Evolutionary conservation across 2,797 vertebrate genomes (phyloP).

Genomic region (Remorina albescens): DNA sequence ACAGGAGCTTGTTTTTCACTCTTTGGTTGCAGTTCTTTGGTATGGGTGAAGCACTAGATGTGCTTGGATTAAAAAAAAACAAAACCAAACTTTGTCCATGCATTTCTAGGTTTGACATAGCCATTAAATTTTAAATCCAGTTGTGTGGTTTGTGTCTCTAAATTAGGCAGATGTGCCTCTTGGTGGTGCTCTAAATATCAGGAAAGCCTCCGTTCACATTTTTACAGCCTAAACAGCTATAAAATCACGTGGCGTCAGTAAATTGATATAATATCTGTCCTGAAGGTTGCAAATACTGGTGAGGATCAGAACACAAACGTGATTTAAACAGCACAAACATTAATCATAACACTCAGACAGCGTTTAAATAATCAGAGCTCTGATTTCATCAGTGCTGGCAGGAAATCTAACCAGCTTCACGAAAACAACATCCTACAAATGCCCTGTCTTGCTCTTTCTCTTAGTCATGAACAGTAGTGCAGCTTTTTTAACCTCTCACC

Average conservation of each 20-base stretch:
- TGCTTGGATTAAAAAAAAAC: too few species aligned
- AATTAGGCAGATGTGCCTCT: slow-evolving; percentile 9
- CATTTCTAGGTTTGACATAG: background rate
- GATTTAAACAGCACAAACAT: slow-evolving; percentile 36
- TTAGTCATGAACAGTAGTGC: slow-evolving; percentile 30
- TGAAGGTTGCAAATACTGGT: slow-evolving; percentile 27
- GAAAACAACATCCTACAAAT: slow-evolving; percentile 40
- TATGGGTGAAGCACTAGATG: background rate
- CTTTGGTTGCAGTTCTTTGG: background rate
- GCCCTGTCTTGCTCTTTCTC: background rate
- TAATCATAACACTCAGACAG: slow-evolving; percentile 32
- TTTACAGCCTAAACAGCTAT: slow-evolving; percentile 11
- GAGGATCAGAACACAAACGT: slow-evolving; percentile 18
- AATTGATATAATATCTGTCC: slow-evolving; percentile 40
- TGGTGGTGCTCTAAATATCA: background rate
- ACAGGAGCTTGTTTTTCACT: background rate
- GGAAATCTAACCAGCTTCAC: slow-evolving; percentile 29
- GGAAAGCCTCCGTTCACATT: slow-evolving; percentile 13
- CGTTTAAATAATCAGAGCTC: slow-evolving; percentile 51
- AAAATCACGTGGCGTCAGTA: slow-evolving; percentile 25
- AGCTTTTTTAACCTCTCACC: slow-evolving; percentile 17
- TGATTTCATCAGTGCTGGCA: slow-evolving; percentile 53
- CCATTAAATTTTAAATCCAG: background rate
- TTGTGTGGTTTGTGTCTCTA: background rate
- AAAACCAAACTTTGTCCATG: background rate